phyloP scores from a whole-genome alignment of 2,888 invertebrate species.

The Cephus pulcher region DNA sequence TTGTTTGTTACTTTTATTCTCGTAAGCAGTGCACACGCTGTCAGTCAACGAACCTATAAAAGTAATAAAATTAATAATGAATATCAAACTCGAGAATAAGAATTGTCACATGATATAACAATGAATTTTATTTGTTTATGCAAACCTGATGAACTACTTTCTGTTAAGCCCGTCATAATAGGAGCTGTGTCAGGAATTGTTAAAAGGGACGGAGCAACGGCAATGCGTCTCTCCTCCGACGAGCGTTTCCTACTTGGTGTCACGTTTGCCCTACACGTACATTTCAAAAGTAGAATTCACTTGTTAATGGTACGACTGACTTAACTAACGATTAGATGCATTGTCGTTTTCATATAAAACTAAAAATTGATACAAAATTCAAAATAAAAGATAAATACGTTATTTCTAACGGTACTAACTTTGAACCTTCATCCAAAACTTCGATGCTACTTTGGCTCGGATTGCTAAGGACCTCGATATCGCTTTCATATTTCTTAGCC shows the following conservation, averaged over 20 bases:
- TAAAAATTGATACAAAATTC: background rate
- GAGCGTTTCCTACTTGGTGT: constrained; percentile 66
- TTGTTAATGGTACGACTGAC: background rate
- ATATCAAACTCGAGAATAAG: background rate
- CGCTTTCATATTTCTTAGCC: constrained; percentile 70
- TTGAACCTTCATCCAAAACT: constrained; percentile 69
- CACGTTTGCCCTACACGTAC: constrained; percentile 43
- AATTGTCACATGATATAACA: background rate
- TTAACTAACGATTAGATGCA: background rate
- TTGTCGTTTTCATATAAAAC: background rate
- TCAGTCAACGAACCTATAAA: constrained; percentile 70
- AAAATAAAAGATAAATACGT: background rate
- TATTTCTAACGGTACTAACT: constrained; percentile 46
- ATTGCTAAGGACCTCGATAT: constrained; percentile 78
- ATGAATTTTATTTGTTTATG: constrained; percentile 14
- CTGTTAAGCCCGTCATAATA: constrained; percentile 68
- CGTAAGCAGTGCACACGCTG: constrained; percentile 73
- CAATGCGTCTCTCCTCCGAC: constrained; percentile 68
- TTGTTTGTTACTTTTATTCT: constrained; percentile 57
- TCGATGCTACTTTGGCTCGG: constrained; percentile 80
- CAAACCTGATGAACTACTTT: constrained; percentile 73
- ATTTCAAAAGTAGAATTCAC: background rate
- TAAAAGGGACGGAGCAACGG: constrained; percentile 65
- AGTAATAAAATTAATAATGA: background rate
- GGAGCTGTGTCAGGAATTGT: constrained; percentile 66